Conservation (phyloP, 2,113 vertebrate species). For the Rissa tridactyla region DNA sequence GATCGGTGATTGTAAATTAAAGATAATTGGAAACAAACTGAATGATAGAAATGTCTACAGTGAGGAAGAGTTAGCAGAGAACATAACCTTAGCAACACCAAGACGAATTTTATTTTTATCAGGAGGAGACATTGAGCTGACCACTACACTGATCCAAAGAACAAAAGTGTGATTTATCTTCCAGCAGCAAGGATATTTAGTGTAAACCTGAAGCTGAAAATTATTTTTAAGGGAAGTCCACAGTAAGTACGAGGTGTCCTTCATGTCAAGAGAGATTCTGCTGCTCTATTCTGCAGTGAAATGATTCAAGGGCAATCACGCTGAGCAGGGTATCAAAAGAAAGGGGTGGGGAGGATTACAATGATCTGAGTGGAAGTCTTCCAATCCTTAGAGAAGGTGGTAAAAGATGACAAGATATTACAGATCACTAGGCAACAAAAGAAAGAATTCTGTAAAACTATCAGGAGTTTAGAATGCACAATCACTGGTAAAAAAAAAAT, state of each 20-base stretch:
- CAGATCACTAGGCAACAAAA: background rate
- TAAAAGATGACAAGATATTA: background rate
- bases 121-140: background rate
- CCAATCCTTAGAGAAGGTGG: background rate
- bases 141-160: background rate
- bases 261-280: background rate
- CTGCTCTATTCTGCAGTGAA: background rate
- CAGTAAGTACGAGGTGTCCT: background rate
- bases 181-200: background rate
- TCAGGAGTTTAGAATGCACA: background rate
- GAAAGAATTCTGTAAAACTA: background rate
- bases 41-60: background rate
- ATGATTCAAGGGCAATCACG: background rate
- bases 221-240: background rate
- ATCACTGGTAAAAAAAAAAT: background rate
- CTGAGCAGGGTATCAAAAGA: background rate
- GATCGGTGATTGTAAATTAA: background rate
- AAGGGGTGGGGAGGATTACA: background rate
- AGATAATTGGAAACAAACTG: background rate
- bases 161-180: constrained; percentile 9
- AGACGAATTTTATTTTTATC: background rate
- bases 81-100: background rate
- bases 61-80: background rate
- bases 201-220: background rate
- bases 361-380: background rate